Percentiles rank a stretch among this genome's conserved stretches.
These are phyloP conservation scores for Sarcophilus harrisii DNA, from an alignment of 2,797 vertebrate genomes.

Conservation along the genomic window DNA sequence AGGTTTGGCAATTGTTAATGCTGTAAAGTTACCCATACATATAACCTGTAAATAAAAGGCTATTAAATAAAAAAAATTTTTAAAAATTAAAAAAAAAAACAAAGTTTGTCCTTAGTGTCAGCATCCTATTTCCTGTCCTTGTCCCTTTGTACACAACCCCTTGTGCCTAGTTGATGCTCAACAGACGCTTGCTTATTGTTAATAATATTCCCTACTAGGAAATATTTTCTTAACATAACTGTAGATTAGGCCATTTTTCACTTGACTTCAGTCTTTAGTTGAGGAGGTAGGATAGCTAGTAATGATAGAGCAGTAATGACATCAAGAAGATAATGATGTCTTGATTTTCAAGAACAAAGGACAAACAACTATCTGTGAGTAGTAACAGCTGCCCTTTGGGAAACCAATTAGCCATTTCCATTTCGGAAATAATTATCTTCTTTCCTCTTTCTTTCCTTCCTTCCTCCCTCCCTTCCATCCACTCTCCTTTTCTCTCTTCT, in stretches of 20 bases:
- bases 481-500: no score
- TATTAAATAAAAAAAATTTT: no score
- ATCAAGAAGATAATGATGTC: not conserved
- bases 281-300: not conserved
- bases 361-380: not conserved
- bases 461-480: no score
- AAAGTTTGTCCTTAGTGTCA: not conserved
- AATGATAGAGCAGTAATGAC: not conserved
- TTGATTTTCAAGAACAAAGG: not conserved
- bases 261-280: not conserved
- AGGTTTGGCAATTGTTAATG: no score
- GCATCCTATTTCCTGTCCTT: not conserved
- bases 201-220: not conserved
- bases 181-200: not conserved
- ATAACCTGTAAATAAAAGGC: no score
- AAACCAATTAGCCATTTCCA: not conserved
- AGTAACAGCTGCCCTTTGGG: not conserved
- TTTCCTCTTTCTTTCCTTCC: no score
- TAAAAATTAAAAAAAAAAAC: no score
- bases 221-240: not conserved
- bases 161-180: not conserved
- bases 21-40: no score
- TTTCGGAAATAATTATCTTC: not conserved
- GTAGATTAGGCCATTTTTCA: not conserved
- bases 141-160: not conserved